These are phyloP conservation scores for Mastacembelus armatus DNA, from an alignment of 2,797 vertebrate genomes.

Conservation along the genomic window DNA sequence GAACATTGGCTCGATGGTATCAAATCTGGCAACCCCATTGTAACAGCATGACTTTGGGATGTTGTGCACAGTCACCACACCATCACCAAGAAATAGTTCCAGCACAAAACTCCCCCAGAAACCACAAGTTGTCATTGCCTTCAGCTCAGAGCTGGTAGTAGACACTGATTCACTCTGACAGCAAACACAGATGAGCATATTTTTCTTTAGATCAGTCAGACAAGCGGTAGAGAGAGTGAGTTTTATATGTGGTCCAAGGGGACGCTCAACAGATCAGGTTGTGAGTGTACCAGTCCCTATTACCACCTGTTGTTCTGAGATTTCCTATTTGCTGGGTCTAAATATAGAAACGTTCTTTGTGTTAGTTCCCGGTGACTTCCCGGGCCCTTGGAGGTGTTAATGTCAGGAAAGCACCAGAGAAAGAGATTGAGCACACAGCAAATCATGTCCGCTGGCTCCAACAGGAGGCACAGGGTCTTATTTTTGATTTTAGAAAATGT, in stretches of 20 bases:
- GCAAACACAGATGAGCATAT: too few species aligned
- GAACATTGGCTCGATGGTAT: too few species aligned
- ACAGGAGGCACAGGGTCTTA: not conserved
- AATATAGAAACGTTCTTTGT: constrained; percentile 44
- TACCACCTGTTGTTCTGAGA: constrained; percentile 65
- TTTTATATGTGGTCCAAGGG: not conserved
- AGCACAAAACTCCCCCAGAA: too few species aligned
- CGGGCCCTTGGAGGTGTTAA: constrained; percentile 11
- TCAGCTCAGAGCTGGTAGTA: too few species aligned
- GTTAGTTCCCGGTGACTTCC: constrained; percentile 9
- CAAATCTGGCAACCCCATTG: too few species aligned
- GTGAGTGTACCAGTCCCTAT: not conserved
- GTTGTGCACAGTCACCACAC: too few species aligned
- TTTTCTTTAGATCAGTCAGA: too few species aligned
- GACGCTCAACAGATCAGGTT: not conserved
- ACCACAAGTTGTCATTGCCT: too few species aligned
- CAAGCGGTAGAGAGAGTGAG: not conserved
- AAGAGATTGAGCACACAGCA: not conserved
- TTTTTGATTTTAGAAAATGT: constrained; percentile 17
- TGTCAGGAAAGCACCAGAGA: constrained; percentile 32
- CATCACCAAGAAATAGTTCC: too few species aligned
- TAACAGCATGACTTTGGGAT: too few species aligned
- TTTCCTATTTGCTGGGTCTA: constrained; percentile 41
- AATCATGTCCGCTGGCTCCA: not conserved
- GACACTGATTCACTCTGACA: too few species aligned